These are phyloP conservation scores for Solea solea DNA, from an alignment of 2,113 vertebrate species.

Conservation along the genomic window DNA sequence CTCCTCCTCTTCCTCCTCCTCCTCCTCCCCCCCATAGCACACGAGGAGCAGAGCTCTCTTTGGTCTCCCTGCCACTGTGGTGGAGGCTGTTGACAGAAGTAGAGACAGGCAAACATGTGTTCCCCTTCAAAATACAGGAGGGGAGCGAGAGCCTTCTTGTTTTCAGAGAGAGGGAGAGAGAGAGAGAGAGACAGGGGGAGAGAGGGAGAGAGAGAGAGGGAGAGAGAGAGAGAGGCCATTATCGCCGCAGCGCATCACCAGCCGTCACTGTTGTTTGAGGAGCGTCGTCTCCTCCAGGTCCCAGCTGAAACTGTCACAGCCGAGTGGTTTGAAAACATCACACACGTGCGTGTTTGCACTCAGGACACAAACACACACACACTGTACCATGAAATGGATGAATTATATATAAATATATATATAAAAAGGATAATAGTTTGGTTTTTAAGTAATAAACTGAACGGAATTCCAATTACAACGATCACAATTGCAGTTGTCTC, in stretches of 20 bases:
- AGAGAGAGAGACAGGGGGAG: too few relatives aligned
- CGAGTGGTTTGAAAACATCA: conserved; percentile 51
- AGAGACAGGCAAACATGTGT: conserved; percentile 77
- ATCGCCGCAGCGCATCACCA: conserved; percentile 45
- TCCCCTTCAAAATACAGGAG: conserved; percentile 64
- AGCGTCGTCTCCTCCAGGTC: conserved; percentile 56
- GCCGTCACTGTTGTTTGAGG: conserved; percentile 58
- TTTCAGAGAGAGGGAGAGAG: conserved; percentile 38
- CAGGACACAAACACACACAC: conserved; percentile 23
- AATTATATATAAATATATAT: background rate
- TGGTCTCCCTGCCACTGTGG: conserved; percentile 65
- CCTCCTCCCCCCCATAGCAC: conserved; percentile 29
- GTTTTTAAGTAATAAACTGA: background rate
- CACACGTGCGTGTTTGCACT: background rate
- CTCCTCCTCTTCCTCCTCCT: background rate
- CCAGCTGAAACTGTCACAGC: conserved; percentile 68
- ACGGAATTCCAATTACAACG: background rate
- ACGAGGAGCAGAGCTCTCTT: conserved; percentile 49
- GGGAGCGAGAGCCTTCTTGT: conserved; percentile 38
- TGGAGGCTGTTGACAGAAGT: conserved; percentile 73
- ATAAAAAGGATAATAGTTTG: background rate
- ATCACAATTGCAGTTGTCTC: background rate
- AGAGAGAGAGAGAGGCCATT: conserved; percentile 57
- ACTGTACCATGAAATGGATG: conserved; percentile 1
- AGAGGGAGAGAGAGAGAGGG: too few relatives aligned